Base-by-base conservation (phyloP, 2,113 vertebrate genomes). In the Petroica traversi region DNA sequence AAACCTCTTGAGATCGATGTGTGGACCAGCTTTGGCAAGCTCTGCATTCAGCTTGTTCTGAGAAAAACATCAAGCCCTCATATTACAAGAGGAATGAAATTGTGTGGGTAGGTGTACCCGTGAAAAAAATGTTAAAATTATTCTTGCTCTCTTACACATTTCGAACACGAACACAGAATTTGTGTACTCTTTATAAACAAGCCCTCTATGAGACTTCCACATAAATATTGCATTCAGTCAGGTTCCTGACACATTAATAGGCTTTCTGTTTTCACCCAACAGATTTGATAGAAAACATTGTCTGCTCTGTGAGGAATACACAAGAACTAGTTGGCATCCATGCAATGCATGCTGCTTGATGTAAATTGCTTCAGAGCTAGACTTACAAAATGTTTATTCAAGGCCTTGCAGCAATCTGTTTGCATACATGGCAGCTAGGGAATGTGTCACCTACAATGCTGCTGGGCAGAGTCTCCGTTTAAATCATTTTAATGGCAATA, bases 381-480 rank as follows among this genome's bases (percentile, higher is more conserved):
- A 92, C 76, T 86, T 96, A 82, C 45, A 94, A 91, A 96, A 77
- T 97, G 95, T 98, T 98, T 98, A 98, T 97, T 96, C 93, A 95
- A 93, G 82, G 62, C 83, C 83, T 88, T 89, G 91, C 92, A 85
- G 96, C 90, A 97, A 93, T 93, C 95, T 91, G 92, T 90, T 78
- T 97, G 97, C 95, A 97, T 88, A 96, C 52, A 97, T 41, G 7
- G 61, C 97, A 98, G 98, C 97, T 84, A 91, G 54, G 54, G 86
- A 95, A 92, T 58, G 12, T 94, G 91, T 97, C 96, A 97, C 94
- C 89, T 72, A 95, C 79, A 93, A 58, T 57, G 57, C 83, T 94
- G 92, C 82, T 68, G 76, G 93, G 93, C 76, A 68, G 68, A 92
- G 62, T 52, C 51, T 93, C 79, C 87, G 85, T 77, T 96, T 97